phyloP scores from a whole-genome alignment of 1,140 invertebrate species.

The Bactericera cockerelli region DNA sequence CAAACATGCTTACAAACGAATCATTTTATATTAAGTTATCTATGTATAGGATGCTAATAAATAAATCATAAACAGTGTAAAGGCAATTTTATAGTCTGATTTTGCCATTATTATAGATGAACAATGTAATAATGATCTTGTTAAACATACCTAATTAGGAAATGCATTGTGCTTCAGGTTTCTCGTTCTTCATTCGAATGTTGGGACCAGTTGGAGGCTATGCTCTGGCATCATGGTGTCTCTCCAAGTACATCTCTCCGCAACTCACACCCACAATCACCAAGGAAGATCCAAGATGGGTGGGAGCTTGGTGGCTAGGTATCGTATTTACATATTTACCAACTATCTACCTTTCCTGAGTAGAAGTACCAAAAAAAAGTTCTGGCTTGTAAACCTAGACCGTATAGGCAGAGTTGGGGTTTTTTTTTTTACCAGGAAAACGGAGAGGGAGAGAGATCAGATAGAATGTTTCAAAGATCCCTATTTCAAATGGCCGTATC shows the following conservation, averaged over 20 bases:
- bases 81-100: no score
- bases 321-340: constrained; percentile 6
- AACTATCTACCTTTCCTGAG: background rate
- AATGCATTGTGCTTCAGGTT: constrained; percentile 37
- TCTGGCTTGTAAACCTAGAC: no score
- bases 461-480: no score
- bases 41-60: no score
- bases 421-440: background rate
- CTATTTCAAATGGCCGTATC: background rate
- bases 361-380: background rate
- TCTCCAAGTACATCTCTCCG: constrained; percentile 52
- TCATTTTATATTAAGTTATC: no score
- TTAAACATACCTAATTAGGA: no score
- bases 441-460: background rate
- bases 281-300: constrained; percentile 51
- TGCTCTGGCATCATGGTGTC: constrained; percentile 45
- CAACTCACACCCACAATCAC: constrained; percentile 47
- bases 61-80: no score
- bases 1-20: no score
- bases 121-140: no score
- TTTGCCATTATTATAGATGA: no score
- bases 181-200: constrained; percentile 51
- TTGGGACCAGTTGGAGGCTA: constrained; percentile 55
- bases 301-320: constrained; percentile 67
- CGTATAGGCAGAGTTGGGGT: background rate